Evolutionary conservation across 1,140 invertebrate genomes (phyloP).

Genomic region (Yoshiicerus persimilis): DNA sequence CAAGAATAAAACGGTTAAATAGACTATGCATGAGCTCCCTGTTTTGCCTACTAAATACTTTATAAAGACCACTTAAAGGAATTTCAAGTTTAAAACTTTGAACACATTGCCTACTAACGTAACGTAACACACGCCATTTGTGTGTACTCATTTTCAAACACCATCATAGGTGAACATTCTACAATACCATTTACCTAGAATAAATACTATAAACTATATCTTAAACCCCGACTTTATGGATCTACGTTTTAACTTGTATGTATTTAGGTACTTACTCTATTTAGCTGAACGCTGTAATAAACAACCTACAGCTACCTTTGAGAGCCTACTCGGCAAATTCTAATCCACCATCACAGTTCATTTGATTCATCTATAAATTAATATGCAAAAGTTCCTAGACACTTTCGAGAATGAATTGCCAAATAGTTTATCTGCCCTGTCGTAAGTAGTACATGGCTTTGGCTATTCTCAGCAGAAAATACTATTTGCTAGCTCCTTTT

Average conservation of each 20-base stretch:
- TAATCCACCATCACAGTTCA: not conserved
- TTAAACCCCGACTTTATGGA: too few species aligned
- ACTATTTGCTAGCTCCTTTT: not conserved
- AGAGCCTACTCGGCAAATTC: not conserved
- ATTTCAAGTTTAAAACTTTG: constrained; percentile 9
- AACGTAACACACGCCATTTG: not conserved
- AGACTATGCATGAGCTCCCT: not conserved
- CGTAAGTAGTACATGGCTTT: not conserved
- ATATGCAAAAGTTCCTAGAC: not conserved
- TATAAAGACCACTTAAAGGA: not conserved
- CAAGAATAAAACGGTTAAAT: not conserved
- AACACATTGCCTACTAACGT: not conserved
- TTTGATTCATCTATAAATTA: not conserved
- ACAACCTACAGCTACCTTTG: not conserved
- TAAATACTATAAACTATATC: too few species aligned
- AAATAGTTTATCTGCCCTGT: not conserved
- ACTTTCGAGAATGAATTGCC: not conserved
- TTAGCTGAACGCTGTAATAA: not conserved
- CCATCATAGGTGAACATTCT: not conserved
- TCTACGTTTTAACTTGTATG: too few species aligned
- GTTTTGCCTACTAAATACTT: not conserved
- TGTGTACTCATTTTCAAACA: not conserved
- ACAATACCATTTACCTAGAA: too few species aligned
- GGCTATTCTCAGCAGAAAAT: not conserved
- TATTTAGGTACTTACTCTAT: too few species aligned